Evolutionary conservation across 2,797 vertebrate species (phyloP).

Genomic region (Melanotaenia nigrans): DNA sequence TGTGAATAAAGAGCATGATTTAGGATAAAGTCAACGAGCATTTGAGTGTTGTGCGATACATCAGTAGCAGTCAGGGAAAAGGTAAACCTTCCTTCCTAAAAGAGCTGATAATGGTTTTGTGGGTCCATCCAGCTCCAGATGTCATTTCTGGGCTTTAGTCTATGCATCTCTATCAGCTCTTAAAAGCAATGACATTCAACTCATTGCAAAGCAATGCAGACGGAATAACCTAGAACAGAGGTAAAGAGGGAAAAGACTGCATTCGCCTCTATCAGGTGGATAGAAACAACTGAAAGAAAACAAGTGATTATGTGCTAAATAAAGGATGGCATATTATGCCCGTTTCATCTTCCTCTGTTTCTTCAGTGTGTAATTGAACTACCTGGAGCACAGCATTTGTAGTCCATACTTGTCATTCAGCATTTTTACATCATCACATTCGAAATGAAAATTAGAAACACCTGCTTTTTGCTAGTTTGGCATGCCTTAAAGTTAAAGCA

Average conservation of each 20-base stretch:
- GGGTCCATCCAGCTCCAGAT: constrained; percentile 35
- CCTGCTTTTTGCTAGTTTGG: background rate
- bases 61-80: constrained; percentile 29
- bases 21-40: constrained; percentile 30
- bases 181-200: background rate
- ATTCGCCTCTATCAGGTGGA: too few species aligned
- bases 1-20: constrained; percentile 18
- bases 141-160: constrained; percentile 33
- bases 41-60: constrained; percentile 30
- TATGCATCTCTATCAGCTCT: background rate
- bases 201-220: background rate
- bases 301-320: too few species aligned
- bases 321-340: background rate
- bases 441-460: background rate
- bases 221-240: background rate
- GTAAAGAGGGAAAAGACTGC: background rate
- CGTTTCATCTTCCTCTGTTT: background rate
- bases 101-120: constrained; percentile 30
- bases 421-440: background rate
- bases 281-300: too few species aligned
- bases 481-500: background rate
- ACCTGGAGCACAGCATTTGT: background rate
- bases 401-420: background rate
- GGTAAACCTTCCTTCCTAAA: constrained; percentile 33
- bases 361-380: background rate